Conservation (phyloP, 2,888 invertebrate genomes). For the Epistrophe eligans region DNA sequence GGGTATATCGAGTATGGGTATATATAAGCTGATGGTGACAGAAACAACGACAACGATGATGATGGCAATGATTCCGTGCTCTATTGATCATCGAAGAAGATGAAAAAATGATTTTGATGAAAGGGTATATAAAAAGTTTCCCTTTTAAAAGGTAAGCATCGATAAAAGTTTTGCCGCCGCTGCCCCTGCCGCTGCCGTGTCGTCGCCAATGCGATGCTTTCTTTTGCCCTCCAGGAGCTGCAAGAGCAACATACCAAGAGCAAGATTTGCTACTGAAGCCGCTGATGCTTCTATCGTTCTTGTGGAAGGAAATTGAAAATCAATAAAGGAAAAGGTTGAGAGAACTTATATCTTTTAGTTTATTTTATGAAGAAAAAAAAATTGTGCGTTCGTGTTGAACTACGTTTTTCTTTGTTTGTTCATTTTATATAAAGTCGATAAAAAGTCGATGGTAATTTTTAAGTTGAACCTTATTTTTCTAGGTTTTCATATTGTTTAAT, state of each 20-base stretch:
- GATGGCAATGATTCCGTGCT: constrained; percentile 48
- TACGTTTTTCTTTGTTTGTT: constrained; percentile 13
- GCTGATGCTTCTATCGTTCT: constrained; percentile 29
- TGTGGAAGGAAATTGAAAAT: constrained; percentile 63
- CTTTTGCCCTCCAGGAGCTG: constrained; percentile 4
- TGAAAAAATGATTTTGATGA: constrained; percentile 63
- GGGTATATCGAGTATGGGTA: not conserved
- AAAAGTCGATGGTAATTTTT: constrained; percentile 49
- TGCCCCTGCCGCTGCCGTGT: not conserved
- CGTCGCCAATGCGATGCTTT: not conserved
- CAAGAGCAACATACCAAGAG: constrained; percentile 3
- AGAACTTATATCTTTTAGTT: constrained; percentile 34
- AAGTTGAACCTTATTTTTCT: constrained; percentile 11
- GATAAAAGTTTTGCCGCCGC: constrained; percentile 47
- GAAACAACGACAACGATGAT: constrained; percentile 33
- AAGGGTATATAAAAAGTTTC: constrained; percentile 50
- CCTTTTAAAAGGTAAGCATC: constrained; percentile 51
- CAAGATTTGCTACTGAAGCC: constrained; percentile 1
- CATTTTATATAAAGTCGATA: constrained; percentile 30
- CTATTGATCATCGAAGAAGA: constrained; percentile 59
- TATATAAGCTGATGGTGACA: constrained; percentile 26
- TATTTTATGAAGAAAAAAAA: constrained; percentile 35
- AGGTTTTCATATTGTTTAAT: not conserved
- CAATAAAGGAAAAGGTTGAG: constrained; percentile 42
- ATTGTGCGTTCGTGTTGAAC: constrained; percentile 56